phyloP scores from a whole-genome alignment of 2,888 invertebrate species.

The Eretmocerus hayati region DNA sequence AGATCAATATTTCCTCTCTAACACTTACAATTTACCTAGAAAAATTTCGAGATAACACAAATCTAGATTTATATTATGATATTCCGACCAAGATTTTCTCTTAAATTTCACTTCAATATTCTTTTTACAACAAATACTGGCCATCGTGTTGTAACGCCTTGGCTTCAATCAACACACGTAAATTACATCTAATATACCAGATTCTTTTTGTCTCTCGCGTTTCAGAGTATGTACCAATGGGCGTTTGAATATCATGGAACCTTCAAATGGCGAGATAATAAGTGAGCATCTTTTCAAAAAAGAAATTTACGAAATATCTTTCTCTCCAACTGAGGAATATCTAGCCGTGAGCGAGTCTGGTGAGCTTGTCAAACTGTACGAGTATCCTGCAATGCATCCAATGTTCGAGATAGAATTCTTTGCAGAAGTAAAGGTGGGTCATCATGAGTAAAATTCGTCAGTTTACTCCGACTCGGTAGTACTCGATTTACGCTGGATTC shows the following conservation, averaged over 20 bases:
- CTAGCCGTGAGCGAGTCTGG: slow-evolving; percentile 25
- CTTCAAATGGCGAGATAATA: slow-evolving; percentile 1
- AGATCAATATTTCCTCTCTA: too few relatives aligned
- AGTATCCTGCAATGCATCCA: slow-evolving; percentile 17
- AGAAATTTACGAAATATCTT: slow-evolving; percentile 22
- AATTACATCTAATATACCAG: too few relatives aligned
- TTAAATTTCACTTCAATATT: not conserved
- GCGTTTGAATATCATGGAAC: slow-evolving; percentile 5
- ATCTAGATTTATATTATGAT: too few relatives aligned
- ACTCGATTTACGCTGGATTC: not conserved
- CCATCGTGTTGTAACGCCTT: too few relatives aligned
- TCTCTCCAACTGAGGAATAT: slow-evolving; percentile 32
- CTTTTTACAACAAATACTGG: not conserved
- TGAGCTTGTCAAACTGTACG: slow-evolving; percentile 20
- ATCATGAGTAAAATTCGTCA: not conserved
- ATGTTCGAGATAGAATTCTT: slow-evolving; percentile 23
- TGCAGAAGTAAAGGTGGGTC: slow-evolving; percentile 25
- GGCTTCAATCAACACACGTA: too few relatives aligned
- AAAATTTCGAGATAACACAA: too few relatives aligned
- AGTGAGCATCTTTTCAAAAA: slow-evolving; percentile 1
- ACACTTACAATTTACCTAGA: too few relatives aligned
- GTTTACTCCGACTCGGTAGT: not conserved
- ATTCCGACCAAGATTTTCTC: too few relatives aligned
- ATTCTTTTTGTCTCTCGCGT: not conserved
- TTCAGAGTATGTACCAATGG: slow-evolving; percentile 29